phyloP scores from a whole-genome alignment of 2,888 invertebrate genomes.

The Tryphoninae sp. region DNA sequence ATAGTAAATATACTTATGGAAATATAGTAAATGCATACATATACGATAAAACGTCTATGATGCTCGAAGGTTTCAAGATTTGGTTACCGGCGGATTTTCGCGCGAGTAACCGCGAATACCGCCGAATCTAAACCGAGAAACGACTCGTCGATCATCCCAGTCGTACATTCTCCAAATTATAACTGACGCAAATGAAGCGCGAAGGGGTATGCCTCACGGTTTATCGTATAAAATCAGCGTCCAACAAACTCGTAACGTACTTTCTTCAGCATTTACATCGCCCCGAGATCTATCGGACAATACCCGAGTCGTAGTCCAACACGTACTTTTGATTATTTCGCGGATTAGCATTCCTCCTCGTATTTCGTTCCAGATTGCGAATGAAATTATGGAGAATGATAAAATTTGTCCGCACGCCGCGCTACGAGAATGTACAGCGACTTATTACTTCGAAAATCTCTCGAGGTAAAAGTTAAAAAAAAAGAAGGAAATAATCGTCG shows the following conservation, averaged over 20 bases:
- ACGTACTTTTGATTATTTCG: not conserved
- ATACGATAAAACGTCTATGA: conserved; percentile 4
- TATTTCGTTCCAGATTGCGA: not conserved
- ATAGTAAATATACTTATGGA: conserved; percentile 41
- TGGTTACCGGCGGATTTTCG: not conserved
- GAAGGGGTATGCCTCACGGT: not conserved
- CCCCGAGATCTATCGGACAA: not conserved
- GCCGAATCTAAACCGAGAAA: not conserved
- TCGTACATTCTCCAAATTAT: conserved; percentile 1
- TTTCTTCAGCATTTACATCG: not conserved
- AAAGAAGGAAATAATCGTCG: conserved; percentile 5
- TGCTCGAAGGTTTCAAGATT: conserved; percentile 4
- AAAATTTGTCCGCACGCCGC: conserved; percentile 1
- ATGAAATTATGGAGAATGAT: not conserved
- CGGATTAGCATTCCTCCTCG: not conserved
- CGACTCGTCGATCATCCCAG: conserved; percentile 10
- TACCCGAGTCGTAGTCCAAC: no score
- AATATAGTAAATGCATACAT: conserved; percentile 21
- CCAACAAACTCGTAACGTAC: not conserved
- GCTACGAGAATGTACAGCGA: not conserved
- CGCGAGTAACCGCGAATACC: not conserved
- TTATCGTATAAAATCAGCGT: conserved; percentile 5
- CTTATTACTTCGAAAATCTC: conserved; percentile 1
- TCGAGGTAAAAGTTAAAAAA: conserved; percentile 18
- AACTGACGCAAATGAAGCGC: not conserved